phyloP scores from a whole-genome alignment of 2,888 invertebrate species.

The Synanthedon myopaeformis region DNA sequence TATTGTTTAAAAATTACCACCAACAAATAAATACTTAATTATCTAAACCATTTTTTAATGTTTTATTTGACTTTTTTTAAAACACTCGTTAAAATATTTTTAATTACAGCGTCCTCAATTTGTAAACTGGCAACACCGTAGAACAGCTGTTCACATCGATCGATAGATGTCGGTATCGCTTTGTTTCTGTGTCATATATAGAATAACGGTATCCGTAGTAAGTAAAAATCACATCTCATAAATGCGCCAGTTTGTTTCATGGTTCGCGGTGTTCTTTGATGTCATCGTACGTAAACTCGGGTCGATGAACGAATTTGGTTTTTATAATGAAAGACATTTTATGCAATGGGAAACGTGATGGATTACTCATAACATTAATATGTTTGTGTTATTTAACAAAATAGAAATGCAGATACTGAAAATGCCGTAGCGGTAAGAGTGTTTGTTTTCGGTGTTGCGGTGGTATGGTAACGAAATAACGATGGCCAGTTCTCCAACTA shows the following conservation, averaged over 20 bases:
- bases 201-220: slow-evolving; percentile 59
- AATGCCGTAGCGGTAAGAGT: slow-evolving; percentile 41
- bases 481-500: slow-evolving; percentile 76
- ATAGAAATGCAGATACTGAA: slow-evolving; percentile 19
- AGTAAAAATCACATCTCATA: slow-evolving; percentile 35
- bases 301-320: slow-evolving; percentile 42
- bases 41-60: too few species aligned
- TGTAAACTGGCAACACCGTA: slow-evolving; percentile 32
- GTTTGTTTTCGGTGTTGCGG: slow-evolving; percentile 66
- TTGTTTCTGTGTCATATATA: slow-evolving; percentile 53
- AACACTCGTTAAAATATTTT: too few species aligned
- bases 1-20: too few species aligned
- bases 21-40: too few species aligned
- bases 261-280: slow-evolving; percentile 47
- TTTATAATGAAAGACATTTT: slow-evolving; percentile 28
- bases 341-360: slow-evolving; percentile 24
- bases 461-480: slow-evolving; percentile 64
- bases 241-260: slow-evolving; percentile 43
- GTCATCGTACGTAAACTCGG: slow-evolving; percentile 34
- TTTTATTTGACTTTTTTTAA: too few species aligned
- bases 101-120: background rate
- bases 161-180: slow-evolving; percentile 70
- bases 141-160: slow-evolving; percentile 56
- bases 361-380: slow-evolving; percentile 11
- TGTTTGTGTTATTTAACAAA: slow-evolving; percentile 15